Evolutionary conservation across 2,797 vertebrate species (phyloP).

Genomic region (Anguilla megastoma): DNA sequence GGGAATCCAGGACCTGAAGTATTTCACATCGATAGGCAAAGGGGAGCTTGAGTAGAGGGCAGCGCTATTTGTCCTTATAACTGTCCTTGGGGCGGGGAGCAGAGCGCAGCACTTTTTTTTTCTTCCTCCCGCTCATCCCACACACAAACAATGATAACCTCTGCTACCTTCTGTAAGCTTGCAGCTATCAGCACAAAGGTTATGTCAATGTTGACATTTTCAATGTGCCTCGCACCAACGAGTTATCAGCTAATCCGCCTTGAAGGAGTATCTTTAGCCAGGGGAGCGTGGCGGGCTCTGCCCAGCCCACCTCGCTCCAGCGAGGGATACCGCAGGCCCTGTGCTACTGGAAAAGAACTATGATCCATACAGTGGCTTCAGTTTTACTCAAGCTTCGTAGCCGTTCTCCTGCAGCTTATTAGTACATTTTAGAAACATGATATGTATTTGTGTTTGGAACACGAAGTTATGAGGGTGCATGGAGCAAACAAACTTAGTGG

Average conservation of each 20-base stretch:
- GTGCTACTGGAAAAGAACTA: neutral
- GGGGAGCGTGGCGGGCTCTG: neutral
- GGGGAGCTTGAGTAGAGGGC: neutral
- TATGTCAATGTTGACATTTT: conserved; percentile 4
- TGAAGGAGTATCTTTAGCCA: conserved; percentile 9
- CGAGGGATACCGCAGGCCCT: neutral
- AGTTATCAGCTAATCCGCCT: conserved; percentile 2
- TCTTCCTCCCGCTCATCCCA: neutral
- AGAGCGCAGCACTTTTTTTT: neutral
- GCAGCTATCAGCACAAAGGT: conserved; percentile 1
- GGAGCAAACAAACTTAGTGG: neutral
- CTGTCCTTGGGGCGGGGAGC: neutral
- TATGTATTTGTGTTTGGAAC: neutral
- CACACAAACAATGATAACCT: conserved; percentile 19
- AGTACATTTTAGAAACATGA: neutral
- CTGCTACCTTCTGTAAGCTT: conserved; percentile 1
- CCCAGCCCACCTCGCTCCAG: neutral
- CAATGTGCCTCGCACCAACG: neutral
- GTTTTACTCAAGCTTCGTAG: neutral
- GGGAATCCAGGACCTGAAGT: neutral
- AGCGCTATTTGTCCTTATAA: neutral
- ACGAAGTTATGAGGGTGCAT: neutral
- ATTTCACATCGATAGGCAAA: neutral
- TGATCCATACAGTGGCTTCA: neutral
- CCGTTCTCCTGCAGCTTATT: neutral